Evolutionary conservation across 2,113 vertebrate genomes (phyloP).

Genomic region (Erythrocercus mccallii): DNA sequence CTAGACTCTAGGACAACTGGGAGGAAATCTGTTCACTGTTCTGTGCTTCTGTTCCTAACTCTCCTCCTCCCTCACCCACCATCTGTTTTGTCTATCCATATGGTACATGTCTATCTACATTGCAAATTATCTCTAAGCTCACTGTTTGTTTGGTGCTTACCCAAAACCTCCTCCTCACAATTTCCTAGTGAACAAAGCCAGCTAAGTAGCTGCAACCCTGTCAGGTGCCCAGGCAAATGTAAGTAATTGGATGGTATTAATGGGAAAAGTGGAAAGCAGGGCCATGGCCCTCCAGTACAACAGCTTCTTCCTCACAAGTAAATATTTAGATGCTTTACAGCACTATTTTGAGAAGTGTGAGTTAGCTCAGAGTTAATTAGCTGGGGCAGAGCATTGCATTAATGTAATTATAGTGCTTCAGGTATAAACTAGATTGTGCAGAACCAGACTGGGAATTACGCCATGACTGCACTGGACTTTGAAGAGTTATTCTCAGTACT

Average conservation of each 20-base stretch:
- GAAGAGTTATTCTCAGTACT: not conserved
- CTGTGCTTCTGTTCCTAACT: constrained; percentile 12
- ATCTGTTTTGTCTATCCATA: constrained; percentile 42
- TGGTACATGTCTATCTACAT: constrained; percentile 18
- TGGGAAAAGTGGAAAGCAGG: not conserved
- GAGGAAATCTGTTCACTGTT: constrained; percentile 12
- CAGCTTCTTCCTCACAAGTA: not conserved
- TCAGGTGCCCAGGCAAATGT: not conserved
- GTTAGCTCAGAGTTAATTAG: constrained; percentile 20
- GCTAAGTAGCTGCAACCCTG: not conserved
- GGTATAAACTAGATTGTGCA: not conserved
- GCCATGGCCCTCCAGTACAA: not conserved
- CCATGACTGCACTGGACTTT: not conserved
- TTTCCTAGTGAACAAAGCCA: not conserved
- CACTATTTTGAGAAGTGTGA: not conserved
- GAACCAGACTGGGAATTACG: not conserved
- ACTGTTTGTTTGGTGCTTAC: not conserved
- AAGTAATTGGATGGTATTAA: not conserved
- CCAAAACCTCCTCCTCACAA: not conserved
- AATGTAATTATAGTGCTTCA: not conserved
- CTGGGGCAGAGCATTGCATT: not conserved
- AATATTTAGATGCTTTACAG: not conserved
- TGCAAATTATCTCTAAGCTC: constrained; percentile 14
- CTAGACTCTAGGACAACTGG: not conserved
- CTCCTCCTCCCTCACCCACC: not conserved